Percentiles rank a stretch among this genome's conserved stretches.
Evolutionary conservation across 1,140 invertebrate species (phyloP).

Genomic region (Bombus turneri): DNA sequence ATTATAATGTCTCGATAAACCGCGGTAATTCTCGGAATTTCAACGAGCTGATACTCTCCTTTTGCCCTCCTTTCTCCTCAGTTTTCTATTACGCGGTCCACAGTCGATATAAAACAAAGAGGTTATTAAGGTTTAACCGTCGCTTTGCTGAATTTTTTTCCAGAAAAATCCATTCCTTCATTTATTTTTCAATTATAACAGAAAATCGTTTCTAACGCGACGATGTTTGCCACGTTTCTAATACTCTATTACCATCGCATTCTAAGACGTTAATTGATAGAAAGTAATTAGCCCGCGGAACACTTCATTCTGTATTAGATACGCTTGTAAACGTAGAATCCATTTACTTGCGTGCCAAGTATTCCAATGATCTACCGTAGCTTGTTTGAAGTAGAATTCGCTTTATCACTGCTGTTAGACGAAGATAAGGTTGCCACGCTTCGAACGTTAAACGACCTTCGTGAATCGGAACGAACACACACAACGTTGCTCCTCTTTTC

Average conservation of each 20-base stretch:
- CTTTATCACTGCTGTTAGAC: background rate
- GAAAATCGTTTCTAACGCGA: background rate
- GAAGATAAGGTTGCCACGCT: background rate
- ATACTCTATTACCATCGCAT: too few species aligned
- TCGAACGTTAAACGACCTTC: background rate
- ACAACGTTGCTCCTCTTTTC: background rate
- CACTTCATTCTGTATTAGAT: background rate
- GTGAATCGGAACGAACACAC: background rate
- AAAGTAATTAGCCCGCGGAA: background rate
- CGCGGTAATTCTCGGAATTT: background rate
- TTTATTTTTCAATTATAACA: background rate
- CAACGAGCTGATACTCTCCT: background rate
- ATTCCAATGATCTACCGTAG: background rate
- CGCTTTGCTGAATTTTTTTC: background rate
- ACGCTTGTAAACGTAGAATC: background rate
- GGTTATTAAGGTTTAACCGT: background rate
- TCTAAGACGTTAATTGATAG: background rate
- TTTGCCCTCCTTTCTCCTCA: background rate
- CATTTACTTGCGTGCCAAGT: background rate
- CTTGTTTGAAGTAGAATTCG: background rate
- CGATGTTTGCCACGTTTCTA: background rate
- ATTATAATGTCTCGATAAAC: slow-evolving; percentile 11
- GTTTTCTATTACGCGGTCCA: background rate
- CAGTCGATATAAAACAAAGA: slow-evolving; percentile 3
- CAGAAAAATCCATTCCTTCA: too few species aligned